phyloP scores from a whole-genome alignment of 1,140 invertebrate genomes.

The Venturia canescens region DNA sequence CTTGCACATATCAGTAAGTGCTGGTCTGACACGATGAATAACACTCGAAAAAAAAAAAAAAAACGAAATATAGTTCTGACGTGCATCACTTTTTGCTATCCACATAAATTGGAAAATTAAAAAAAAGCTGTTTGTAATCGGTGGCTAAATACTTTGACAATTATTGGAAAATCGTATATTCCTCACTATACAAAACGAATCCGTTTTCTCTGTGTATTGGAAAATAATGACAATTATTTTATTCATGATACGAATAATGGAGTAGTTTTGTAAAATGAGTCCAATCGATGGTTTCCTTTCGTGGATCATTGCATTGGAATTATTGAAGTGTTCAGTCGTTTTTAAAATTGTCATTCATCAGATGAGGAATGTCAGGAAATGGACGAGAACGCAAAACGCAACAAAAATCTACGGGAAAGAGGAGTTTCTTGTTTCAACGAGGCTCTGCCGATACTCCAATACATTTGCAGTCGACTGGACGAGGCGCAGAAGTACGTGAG shows the following conservation, averaged over 20 bases:
- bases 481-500: conserved; percentile 85
- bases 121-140: too few relatives aligned
- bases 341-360: conserved; percentile 63
- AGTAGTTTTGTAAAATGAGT: conserved; percentile 28
- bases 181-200: too few relatives aligned
- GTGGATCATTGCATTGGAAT: neutral
- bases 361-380: conserved; percentile 88
- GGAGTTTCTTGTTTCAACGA: conserved; percentile 93
- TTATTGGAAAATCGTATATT: too few relatives aligned
- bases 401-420: conserved; percentile 80
- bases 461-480: conserved; percentile 90
- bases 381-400: conserved; percentile 80
- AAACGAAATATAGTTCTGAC: too few relatives aligned
- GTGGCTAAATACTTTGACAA: too few relatives aligned
- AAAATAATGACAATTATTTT: too few relatives aligned
- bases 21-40: too few relatives aligned
- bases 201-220: too few relatives aligned
- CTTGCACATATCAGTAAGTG: too few relatives aligned
- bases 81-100: too few relatives aligned
- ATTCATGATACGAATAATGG: conserved; percentile 26
- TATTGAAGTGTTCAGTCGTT: conserved; percentile 6
- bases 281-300: neutral
- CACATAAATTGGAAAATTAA: too few relatives aligned
- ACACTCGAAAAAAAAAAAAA: too few relatives aligned
- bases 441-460: conserved; percentile 92